These are phyloP conservation scores for Drosophila ohnishii DNA, from an alignment of 1,140 invertebrate genomes.

Conservation along the genomic window DNA sequence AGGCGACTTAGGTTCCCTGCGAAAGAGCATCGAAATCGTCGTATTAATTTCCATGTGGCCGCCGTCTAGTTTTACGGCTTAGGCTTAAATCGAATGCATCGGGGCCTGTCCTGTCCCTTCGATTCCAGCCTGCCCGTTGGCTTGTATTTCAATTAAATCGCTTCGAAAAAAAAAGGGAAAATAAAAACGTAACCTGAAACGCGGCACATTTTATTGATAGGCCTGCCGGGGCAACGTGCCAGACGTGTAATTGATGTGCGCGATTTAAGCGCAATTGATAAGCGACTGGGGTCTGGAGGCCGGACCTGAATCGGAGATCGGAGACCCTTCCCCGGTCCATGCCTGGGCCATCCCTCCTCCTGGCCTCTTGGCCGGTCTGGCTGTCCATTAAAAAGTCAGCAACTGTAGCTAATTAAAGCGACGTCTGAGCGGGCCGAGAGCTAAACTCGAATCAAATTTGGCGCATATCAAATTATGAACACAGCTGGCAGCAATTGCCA, in stretches of 20 bases:
- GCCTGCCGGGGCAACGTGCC: conserved; percentile 44
- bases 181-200: conserved; percentile 65
- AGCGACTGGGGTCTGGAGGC: conserved; percentile 39
- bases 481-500: conserved; percentile 75
- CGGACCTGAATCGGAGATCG: conserved; percentile 27
- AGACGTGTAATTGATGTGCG: conserved; percentile 71
- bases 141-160: conserved; percentile 75
- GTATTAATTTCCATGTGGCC: conserved; percentile 55
- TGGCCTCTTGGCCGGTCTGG: conserved; percentile 34
- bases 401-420: conserved; percentile 78
- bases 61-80: conserved; percentile 40
- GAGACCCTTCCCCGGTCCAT: conserved; percentile 12
- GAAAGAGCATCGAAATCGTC: conserved; percentile 38
- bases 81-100: conserved; percentile 29
- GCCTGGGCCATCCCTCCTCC: conserved; percentile 10
- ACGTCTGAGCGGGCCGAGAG: conserved; percentile 44
- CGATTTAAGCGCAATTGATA: conserved; percentile 78
- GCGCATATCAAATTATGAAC: conserved; percentile 79
- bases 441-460: conserved; percentile 77
- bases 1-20: conserved; percentile 29
- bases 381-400: conserved; percentile 78
- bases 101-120: conserved; percentile 27
- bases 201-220: conserved; percentile 68
- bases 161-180: conserved; percentile 49
- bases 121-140: conserved; percentile 11